Evolutionary conservation across 2,113 vertebrate genomes (phyloP), one percentile per base, ranked within the genome.

Genomic region (Corythornis cristatus): DNA sequence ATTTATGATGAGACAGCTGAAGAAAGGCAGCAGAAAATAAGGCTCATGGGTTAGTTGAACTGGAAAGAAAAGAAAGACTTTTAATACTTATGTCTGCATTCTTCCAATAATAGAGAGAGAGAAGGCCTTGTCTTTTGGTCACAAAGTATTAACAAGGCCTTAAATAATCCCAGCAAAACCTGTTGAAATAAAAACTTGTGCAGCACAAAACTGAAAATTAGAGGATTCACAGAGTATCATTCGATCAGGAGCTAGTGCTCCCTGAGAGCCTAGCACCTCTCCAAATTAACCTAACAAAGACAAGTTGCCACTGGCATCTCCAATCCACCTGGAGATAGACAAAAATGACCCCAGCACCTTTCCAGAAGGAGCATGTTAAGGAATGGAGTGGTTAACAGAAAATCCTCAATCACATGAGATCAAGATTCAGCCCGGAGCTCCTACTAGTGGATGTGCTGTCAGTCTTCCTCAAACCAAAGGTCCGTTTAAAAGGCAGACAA

Each of bases 401-500:
- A 90, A 93, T 73, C 62, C 46, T 89, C 81, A 51, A 14, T 76
- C 70, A 58, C 1, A 40, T 50, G 50, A 75, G 57, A 68, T 75
- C 28, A 50, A 62, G 43, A 87, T 68, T 91, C 71, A 68, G 35
- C n/a, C 35, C 7, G 4, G 66, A 91, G 86, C 78, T 95, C 81
- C 91, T 95, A 53, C 89, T 78, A 78, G 79, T 75, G 82, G 82
- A 57, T 77, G 43, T 33, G 54, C 28, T 43, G 21, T 16, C 3
- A 14, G 57, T 83, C 84, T 93, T 88, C 57, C 40, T 66, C 53
- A 72, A 10, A 71, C 43, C 68, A 56, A 74, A 81, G 72, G 33
- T 61, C 83, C 71, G 48, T 65, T 93, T 78, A 89, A 94, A 93
- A 89, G 82, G 51, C 87, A 95, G 93, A 88, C 48, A 93, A 93